phyloP scores from a whole-genome alignment of 2,113 vertebrate species.

The Neogobius melanostomus region DNA sequence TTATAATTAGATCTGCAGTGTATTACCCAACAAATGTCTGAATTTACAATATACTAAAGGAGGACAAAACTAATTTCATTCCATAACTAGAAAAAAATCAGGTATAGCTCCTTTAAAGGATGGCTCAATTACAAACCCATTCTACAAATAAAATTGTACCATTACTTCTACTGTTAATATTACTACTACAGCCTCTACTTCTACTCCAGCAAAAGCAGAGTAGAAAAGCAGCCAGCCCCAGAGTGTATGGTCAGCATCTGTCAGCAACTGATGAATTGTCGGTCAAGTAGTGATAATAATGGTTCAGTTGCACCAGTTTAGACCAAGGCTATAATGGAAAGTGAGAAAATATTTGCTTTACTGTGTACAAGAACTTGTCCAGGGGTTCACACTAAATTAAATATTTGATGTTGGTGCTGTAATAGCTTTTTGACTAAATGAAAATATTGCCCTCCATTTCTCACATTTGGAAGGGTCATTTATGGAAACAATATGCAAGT shows the following conservation, averaged over 20 bases:
- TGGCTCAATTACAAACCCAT: too few relatives aligned
- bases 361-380: constrained; percentile 35
- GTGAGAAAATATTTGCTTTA: constrained; percentile 50
- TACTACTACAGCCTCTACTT: not conserved
- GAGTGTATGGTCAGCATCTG: constrained; percentile 43
- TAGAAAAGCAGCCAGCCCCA: constrained; percentile 3
- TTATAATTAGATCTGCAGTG: too few relatives aligned
- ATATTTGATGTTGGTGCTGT: too few relatives aligned
- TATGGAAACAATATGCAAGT: too few relatives aligned
- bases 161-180: too few relatives aligned
- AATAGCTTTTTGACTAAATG: not conserved
- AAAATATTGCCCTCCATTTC: not conserved
- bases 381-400: not conserved
- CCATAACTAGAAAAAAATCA: too few relatives aligned
- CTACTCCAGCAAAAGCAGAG: not conserved
- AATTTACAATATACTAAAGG: too few relatives aligned
- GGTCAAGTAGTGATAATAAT: constrained; percentile 55
- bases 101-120: too few relatives aligned
- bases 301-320: constrained; percentile 32
- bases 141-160: too few relatives aligned
- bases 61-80: too few relatives aligned
- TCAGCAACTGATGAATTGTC: constrained; percentile 55
- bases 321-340: constrained; percentile 30
- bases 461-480: too few relatives aligned
- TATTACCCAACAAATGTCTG: too few relatives aligned